Percentiles rank a stretch among this genome's conserved stretches.
Evolutionary conservation across 2,113 vertebrate genomes (phyloP).

Genomic region (Neolamprologus devosi): DNA sequence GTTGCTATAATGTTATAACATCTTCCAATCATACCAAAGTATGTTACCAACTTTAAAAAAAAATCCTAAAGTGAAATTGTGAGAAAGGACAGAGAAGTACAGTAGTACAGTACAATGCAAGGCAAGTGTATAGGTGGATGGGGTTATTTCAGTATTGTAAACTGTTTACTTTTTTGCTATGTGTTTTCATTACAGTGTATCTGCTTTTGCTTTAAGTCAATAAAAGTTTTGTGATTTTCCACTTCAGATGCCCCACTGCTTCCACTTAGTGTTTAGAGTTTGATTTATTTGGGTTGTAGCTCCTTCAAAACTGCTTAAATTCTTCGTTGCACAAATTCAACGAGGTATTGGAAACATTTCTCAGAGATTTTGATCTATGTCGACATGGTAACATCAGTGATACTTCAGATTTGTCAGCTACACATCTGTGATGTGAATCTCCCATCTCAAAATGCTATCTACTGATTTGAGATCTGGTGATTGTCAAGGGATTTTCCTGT

Average conservation of each 20-base stretch:
- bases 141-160: conserved; percentile 49
- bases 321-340: background rate
- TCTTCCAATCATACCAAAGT: background rate
- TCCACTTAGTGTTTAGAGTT: background rate
- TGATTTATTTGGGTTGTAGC: background rate
- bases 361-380: rapidly evolving
- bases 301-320: background rate
- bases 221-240: conserved; percentile 61
- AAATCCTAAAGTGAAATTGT: background rate
- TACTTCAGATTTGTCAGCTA: background rate
- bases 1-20: conserved; percentile 30
- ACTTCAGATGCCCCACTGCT: background rate
- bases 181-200: conserved; percentile 46
- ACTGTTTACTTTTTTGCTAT: conserved; percentile 28
- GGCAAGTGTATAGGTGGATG: background rate
- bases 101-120: background rate
- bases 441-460: background rate
- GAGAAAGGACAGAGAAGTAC: background rate
- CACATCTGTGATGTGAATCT: background rate
- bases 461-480: background rate
- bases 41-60: background rate
- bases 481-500: background rate
- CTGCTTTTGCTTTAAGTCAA: conserved; percentile 57
- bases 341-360: background rate
- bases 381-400: background rate